Percentiles rank a stretch among this genome's conserved stretches.
Conservation (phyloP, 1,140 invertebrate species). For the Drosophila carrolli region DNA sequence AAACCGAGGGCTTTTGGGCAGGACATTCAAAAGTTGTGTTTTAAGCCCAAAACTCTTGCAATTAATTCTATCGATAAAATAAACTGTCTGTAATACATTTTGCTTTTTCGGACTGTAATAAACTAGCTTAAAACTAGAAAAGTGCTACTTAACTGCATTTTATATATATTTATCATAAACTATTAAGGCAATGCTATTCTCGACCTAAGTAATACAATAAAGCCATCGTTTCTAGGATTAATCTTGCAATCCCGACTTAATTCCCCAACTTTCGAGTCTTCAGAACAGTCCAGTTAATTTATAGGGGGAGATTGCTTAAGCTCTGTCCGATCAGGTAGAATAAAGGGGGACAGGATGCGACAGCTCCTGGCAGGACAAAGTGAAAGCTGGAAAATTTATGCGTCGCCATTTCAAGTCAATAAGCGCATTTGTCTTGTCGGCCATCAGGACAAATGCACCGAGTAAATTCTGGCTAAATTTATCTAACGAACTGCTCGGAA, state of each 20-base stretch:
- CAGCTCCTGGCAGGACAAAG: constrained; percentile 15
- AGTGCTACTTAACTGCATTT: too few relatives aligned
- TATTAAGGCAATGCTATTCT: too few relatives aligned
- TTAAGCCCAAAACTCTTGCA: too few relatives aligned
- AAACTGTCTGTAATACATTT: too few relatives aligned
- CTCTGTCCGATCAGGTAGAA: constrained; percentile 29
- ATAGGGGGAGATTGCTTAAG: constrained; percentile 18
- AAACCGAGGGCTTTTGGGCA: background rate
- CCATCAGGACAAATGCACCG: constrained; percentile 5
- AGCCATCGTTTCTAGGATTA: background rate
- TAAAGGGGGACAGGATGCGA: constrained; percentile 2
- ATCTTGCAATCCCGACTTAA: background rate
- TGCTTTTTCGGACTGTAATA: too few relatives aligned
- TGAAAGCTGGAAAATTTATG: constrained; percentile 68
- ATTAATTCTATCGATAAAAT: too few relatives aligned
- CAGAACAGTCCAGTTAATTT: constrained; percentile 34
- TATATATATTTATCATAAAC: too few relatives aligned
- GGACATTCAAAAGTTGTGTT: background rate
- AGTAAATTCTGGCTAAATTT: background rate
- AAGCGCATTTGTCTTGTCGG: constrained; percentile 77
- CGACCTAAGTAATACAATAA: too few relatives aligned
- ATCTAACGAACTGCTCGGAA: background rate
- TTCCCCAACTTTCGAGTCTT: background rate
- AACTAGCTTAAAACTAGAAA: too few relatives aligned
- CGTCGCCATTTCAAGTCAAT: constrained; percentile 76